These are phyloP conservation scores for Holacanthus passer DNA, from an alignment of 2,113 vertebrate genomes.

Conservation along the genomic window DNA sequence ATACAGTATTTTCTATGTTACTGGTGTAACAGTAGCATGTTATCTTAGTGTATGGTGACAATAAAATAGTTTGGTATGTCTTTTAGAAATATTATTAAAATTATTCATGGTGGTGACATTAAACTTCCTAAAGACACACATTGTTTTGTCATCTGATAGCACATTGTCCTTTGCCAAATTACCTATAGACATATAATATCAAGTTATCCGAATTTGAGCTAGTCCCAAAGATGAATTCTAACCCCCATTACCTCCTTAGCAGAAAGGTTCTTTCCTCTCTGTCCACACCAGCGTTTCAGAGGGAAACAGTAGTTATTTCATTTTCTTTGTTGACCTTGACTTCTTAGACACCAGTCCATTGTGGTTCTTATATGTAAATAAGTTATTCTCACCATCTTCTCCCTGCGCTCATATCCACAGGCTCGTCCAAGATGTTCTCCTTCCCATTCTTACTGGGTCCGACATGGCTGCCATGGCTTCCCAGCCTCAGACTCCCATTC, in stretches of 20 bases:
- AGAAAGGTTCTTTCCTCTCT: not conserved
- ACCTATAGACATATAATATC: not conserved
- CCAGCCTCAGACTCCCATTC: slow-evolving; percentile 81
- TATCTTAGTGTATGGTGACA: not conserved
- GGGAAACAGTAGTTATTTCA: not conserved
- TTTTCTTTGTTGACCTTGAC: too few species aligned
- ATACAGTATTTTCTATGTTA: not conserved
- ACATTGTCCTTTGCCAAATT: not conserved
- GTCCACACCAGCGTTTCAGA: not conserved
- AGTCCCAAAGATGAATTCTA: not conserved
- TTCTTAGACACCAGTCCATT: not conserved
- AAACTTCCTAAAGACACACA: not conserved
- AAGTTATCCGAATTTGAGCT: not conserved
- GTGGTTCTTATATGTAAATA: not conserved
- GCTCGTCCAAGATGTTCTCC: slow-evolving; percentile 95
- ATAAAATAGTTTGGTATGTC: not conserved
- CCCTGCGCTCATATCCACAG: slow-evolving; percentile 95
- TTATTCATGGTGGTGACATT: not conserved
- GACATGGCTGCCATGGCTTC: slow-evolving; percentile 89
- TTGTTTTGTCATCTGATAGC: not conserved
- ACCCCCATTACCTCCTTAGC: not conserved
- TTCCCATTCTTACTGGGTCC: slow-evolving; percentile 91
- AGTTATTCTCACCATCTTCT: slow-evolving; percentile 88
- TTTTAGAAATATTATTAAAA: not conserved
- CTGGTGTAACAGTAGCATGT: not conserved